These are phyloP conservation scores for Ecliptopera silaceata DNA, from an alignment of 2,888 invertebrate species.

Conservation along the genomic window DNA sequence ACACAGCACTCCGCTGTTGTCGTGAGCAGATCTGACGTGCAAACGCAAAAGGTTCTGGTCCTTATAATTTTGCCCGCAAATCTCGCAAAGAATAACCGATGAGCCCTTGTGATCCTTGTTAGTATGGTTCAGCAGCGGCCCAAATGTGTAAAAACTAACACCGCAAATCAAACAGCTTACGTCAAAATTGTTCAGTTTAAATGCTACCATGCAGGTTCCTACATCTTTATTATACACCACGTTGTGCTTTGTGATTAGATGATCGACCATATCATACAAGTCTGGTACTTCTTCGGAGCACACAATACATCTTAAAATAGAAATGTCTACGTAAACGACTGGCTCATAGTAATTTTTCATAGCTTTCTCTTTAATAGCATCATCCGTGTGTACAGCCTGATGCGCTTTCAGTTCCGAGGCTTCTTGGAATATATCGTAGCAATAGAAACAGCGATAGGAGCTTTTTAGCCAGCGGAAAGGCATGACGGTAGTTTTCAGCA, in stretches of 20 bases:
- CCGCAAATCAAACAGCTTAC: conserved; percentile 67
- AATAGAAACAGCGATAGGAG: conserved; percentile 75
- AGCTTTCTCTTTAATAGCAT: conserved; percentile 60
- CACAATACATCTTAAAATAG: conserved; percentile 60
- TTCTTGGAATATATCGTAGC: conserved; percentile 76
- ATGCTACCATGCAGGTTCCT: conserved; percentile 69
- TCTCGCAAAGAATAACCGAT: conserved; percentile 68
- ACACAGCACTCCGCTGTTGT: conserved; percentile 63
- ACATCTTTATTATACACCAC: conserved; percentile 69
- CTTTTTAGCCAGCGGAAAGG: conserved; percentile 76
- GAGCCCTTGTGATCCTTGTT: conserved; percentile 75
- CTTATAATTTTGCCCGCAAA: conserved; percentile 75
- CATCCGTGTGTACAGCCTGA: conserved; percentile 55
- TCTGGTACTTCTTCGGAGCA: conserved; percentile 60
- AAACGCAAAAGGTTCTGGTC: conserved; percentile 57
- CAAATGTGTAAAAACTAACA: conserved; percentile 68
- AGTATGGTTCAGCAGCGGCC: conserved; percentile 68
- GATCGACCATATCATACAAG: conserved; percentile 67
- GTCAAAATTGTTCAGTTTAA: conserved; percentile 65
- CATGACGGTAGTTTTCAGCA: conserved; percentile 67
- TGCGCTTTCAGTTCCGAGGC: conserved; percentile 64
- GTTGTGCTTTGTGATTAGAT: conserved; percentile 59
- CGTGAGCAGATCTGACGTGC: conserved; percentile 68
- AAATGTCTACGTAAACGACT: conserved; percentile 68
- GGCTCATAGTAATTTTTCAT: conserved; percentile 77